phyloP scores from a whole-genome alignment of 2,797 vertebrate genomes.

The Micropoecilia bifurca region DNA sequence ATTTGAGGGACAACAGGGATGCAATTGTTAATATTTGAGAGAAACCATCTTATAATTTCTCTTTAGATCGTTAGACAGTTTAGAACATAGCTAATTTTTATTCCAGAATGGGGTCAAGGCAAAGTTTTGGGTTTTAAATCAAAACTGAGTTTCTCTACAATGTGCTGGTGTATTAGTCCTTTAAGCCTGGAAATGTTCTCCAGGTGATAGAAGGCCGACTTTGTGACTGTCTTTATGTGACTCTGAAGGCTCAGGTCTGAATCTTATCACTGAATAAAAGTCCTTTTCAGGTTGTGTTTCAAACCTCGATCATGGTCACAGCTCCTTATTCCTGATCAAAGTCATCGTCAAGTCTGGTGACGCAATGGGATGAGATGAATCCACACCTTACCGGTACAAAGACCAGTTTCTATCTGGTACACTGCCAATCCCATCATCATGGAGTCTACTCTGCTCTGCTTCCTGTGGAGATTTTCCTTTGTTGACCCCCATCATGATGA shows the following conservation, averaged over 20 bases:
- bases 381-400: not conserved
- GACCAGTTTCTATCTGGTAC: not conserved
- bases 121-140: too few relatives aligned
- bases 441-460: not conserved
- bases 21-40: not conserved
- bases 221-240: too few relatives aligned
- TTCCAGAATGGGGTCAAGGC: too few relatives aligned
- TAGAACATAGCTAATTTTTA: not conserved
- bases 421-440: not conserved
- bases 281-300: not conserved
- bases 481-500: not conserved
- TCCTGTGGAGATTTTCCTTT: conserved; percentile 1
- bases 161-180: too few relatives aligned
- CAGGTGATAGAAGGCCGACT: too few relatives aligned
- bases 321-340: not conserved
- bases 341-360: not conserved
- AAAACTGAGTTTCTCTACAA: too few relatives aligned
- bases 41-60: not conserved
- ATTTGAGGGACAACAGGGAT: not conserved
- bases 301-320: not conserved
- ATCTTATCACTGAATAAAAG: not conserved
- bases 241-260: not conserved
- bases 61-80: not conserved
- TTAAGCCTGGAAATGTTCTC: too few relatives aligned
- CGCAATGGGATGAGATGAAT: not conserved